phyloP scores from a whole-genome alignment of 2,113 vertebrate species.

The Dipodomys merriami region DNA sequence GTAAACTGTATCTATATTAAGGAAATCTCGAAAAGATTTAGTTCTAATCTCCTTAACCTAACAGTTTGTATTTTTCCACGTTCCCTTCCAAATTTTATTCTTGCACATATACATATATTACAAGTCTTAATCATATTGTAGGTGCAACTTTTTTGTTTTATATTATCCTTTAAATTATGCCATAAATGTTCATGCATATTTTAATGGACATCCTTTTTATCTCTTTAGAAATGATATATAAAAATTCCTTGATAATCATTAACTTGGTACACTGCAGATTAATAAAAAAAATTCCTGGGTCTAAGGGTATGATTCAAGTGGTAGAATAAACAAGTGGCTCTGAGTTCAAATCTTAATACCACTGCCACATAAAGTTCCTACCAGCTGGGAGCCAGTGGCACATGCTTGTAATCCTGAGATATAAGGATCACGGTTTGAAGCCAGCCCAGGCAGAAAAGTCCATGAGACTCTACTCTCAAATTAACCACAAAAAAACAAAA shows the following conservation, averaged over 20 bases:
- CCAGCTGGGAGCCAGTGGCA: too few species aligned
- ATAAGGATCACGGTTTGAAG: too few species aligned
- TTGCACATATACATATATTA: background rate
- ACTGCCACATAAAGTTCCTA: too few species aligned
- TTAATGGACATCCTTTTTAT: background rate
- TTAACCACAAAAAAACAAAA: too few species aligned
- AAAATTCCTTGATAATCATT: background rate
- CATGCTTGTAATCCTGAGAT: too few species aligned
- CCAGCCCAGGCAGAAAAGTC: too few species aligned
- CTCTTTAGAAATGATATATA: background rate
- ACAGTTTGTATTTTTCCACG: constrained; percentile 12
- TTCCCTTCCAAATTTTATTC: background rate
- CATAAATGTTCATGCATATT: background rate
- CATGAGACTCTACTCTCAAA: too few species aligned
- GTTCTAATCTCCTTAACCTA: background rate
- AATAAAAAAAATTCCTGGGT: background rate
- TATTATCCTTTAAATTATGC: background rate
- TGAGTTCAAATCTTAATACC: too few species aligned
- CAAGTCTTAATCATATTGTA: constrained; percentile 5
- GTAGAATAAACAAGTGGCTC: background rate
- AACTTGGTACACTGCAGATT: background rate
- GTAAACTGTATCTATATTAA: background rate
- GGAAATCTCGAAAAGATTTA: constrained; percentile 29
- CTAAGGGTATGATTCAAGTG: background rate
- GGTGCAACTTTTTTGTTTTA: background rate